A percentile compares a stretch with the other conserved stretches of the same genome.
Evolutionary conservation across 1,140 invertebrate species (phyloP).

Genomic region (Pseudomyrmex sp.): DNA sequence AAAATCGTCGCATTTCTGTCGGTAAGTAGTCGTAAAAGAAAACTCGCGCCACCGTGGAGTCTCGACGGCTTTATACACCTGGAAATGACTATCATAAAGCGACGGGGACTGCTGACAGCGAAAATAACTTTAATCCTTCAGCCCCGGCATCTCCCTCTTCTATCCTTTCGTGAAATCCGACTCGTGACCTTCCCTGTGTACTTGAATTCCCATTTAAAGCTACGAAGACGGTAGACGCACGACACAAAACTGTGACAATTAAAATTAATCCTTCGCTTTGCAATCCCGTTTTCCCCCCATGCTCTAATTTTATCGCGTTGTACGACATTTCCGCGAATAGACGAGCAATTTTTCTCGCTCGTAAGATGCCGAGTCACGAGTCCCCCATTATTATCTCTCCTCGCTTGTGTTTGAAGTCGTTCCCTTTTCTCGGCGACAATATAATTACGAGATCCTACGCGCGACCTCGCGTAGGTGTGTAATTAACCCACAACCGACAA

Average conservation of each 20-base stretch:
- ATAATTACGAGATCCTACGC: slow-evolving; percentile 64
- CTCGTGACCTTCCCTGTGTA: slow-evolving; percentile 12
- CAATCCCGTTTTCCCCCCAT: not conserved
- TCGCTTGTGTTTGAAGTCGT: slow-evolving; percentile 32
- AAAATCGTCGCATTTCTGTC: slow-evolving; percentile 3
- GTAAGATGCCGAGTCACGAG: not conserved
- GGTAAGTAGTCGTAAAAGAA: slow-evolving; percentile 7
- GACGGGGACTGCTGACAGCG: not conserved
- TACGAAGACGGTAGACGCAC: not conserved
- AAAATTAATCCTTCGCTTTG: not conserved
- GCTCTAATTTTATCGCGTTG: not conserved
- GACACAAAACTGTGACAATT: not conserved
- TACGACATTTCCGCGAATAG: not conserved
- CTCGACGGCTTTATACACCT: slow-evolving; percentile 27
- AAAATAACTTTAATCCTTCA: slow-evolving; percentile 35
- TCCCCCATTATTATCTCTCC: slow-evolving; percentile 21
- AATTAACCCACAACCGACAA: slow-evolving; percentile 71
- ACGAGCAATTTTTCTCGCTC: slow-evolving; percentile 8
- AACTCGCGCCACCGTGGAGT: not conserved
- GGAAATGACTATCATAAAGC: not conserved
- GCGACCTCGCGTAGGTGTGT: slow-evolving; percentile 33
- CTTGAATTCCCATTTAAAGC: not conserved
- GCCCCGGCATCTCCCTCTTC: too few relatives aligned
- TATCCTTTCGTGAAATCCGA: not conserved
- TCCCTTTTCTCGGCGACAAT: slow-evolving; percentile 51